phyloP scores from a whole-genome alignment of 2,888 invertebrate genomes.

The Epirrhoe alternata region DNA sequence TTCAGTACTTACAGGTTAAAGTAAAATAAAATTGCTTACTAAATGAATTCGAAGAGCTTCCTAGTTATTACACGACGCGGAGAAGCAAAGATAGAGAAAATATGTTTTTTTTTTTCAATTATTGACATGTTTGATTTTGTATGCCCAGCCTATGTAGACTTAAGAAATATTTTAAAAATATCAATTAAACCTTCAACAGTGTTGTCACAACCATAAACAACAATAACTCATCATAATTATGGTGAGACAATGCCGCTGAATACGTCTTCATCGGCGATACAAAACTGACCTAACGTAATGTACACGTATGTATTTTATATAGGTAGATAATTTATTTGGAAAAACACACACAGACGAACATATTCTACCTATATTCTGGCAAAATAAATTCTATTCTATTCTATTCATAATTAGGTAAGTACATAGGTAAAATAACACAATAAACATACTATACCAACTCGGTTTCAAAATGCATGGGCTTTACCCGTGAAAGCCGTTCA shows the following conservation, averaged over 20 bases:
- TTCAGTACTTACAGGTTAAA: background rate
- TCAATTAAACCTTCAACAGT: background rate
- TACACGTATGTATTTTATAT: too few relatives aligned
- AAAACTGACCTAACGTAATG: slow-evolving; percentile 74
- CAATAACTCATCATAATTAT: background rate
- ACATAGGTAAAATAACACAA: too few relatives aligned
- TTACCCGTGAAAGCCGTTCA: slow-evolving; percentile 76
- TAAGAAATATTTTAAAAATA: background rate
- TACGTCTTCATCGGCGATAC: slow-evolving; percentile 59
- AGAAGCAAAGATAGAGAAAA: background rate
- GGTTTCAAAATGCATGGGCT: slow-evolving; percentile 69
- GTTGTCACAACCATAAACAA: background rate
- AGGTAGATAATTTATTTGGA: too few relatives aligned
- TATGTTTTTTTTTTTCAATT: background rate
- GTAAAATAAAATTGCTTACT: background rate
- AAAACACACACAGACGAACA: too few relatives aligned
- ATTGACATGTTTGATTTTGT: too few relatives aligned
- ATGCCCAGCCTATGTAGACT: background rate
- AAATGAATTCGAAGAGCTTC: slow-evolving; percentile 4
- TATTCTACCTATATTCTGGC: too few relatives aligned
- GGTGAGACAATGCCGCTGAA: background rate
- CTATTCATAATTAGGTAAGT: too few relatives aligned
- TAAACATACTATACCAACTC: too few relatives aligned
- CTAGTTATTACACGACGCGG: background rate
- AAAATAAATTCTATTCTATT: too few relatives aligned